These are phyloP conservation scores for Acyrthosiphon pisum DNA, from an alignment of 1,140 invertebrate species.

Conservation along the genomic window DNA sequence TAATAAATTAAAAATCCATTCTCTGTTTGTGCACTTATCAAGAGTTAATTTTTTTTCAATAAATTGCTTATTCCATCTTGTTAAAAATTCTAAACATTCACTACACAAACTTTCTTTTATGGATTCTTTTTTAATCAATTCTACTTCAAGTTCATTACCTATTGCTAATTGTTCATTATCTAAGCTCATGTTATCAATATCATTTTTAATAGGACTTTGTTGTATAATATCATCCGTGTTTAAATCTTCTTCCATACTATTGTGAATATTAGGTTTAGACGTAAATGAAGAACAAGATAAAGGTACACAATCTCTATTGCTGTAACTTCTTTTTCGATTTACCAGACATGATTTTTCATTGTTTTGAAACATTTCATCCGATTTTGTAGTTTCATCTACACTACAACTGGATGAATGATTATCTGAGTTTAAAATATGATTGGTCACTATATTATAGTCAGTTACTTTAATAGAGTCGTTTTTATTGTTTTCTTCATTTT, in stretches of 20 bases:
- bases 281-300: constrained; percentile 35
- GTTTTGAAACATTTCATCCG: background rate
- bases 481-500: background rate
- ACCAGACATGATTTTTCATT: background rate
- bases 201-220: constrained; percentile 15
- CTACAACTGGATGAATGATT: background rate
- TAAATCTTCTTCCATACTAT: background rate
- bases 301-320: constrained; percentile 19
- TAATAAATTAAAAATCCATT: constrained; percentile 47
- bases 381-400: background rate
- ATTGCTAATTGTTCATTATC: background rate
- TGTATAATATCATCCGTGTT: background rate
- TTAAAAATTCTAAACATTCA: constrained; percentile 17
- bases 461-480: background rate
- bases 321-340: constrained; percentile 44
- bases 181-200: background rate
- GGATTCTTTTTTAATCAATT: background rate
- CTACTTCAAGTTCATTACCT: background rate
- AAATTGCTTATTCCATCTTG: constrained; percentile 38
- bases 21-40: constrained; percentile 35
- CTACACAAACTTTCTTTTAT: background rate
- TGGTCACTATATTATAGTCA: background rate
- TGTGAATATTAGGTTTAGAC: background rate
- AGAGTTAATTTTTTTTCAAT: constrained; percentile 12
- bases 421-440: background rate